phyloP scores from a whole-genome alignment of 2,113 vertebrate species.

The Orthonyx spaldingii region DNA sequence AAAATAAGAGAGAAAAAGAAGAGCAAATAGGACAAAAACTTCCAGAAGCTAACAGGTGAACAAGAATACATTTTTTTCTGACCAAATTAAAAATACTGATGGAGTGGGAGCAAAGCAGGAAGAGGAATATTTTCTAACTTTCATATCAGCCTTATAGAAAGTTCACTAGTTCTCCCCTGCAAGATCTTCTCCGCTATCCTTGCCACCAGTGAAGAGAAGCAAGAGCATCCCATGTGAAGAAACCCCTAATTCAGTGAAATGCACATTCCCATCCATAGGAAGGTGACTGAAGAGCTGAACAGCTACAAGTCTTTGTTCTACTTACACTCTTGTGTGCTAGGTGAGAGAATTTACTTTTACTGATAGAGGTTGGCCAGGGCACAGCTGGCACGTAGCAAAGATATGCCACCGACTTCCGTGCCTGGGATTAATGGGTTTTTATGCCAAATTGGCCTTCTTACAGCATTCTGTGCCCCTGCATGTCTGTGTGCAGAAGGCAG shows the following conservation, averaged over 20 bases:
- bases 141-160: not conserved
- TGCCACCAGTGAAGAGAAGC: not conserved
- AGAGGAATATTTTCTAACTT: not conserved
- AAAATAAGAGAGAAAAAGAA: not conserved
- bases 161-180: not conserved
- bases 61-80: not conserved
- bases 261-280: not conserved
- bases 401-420: not conserved
- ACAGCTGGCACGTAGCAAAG: not conserved
- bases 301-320: not conserved
- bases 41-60: not conserved
- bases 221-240: not conserved
- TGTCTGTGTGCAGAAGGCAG: not conserved
- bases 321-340: not conserved
- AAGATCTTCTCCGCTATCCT: not conserved
- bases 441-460: conserved; percentile 13
- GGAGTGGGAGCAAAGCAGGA: not conserved
- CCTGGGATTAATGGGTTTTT: not conserved
- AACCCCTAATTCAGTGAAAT: not conserved
- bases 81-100: not conserved
- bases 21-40: not conserved
- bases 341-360: not conserved
- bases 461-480: not conserved
- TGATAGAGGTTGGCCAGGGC: not conserved
- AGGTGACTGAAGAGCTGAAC: not conserved